A percentile compares a stretch with the other conserved stretches of the same genome.
These are phyloP conservation scores for Bactericera cockerelli DNA, from an alignment of 1,140 invertebrate species.

Conservation along the genomic window DNA sequence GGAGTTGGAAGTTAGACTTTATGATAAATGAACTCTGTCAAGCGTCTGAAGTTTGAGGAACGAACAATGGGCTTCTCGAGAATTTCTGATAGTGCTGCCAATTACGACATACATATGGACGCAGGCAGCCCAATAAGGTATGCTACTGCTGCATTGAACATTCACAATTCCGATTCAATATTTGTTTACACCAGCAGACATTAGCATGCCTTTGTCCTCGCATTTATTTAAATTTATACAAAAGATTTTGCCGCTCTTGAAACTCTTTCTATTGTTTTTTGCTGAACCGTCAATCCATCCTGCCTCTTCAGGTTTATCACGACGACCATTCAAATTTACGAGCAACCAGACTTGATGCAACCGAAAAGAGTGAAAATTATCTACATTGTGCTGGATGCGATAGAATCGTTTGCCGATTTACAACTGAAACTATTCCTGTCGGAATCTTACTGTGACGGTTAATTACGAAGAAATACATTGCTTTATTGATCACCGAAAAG, in stretches of 20 bases:
- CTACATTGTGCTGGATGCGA: too few relatives aligned
- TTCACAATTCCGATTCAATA: background rate
- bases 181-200: constrained; percentile 8
- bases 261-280: background rate
- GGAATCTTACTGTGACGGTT: too few relatives aligned
- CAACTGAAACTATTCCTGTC: too few relatives aligned
- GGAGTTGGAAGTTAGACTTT: background rate
- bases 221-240: constrained; percentile 8
- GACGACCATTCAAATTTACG: background rate
- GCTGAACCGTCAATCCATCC: background rate
- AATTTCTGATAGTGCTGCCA: constrained; percentile 9
- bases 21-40: constrained; percentile 8
- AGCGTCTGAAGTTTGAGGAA: background rate
- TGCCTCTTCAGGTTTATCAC: constrained; percentile 1
- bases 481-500: too few relatives aligned
- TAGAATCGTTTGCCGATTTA: too few relatives aligned
- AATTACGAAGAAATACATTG: too few relatives aligned
- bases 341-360: background rate
- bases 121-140: constrained; percentile 3
- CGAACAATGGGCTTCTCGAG: constrained; percentile 8
- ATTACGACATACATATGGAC: constrained; percentile 7
- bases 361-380: background rate
- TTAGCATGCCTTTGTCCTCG: constrained; percentile 5
- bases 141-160: background rate
- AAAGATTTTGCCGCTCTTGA: background rate